These are phyloP conservation scores for Synergus japonicus DNA, from an alignment of 2,888 invertebrate genomes.

Conservation along the genomic window DNA sequence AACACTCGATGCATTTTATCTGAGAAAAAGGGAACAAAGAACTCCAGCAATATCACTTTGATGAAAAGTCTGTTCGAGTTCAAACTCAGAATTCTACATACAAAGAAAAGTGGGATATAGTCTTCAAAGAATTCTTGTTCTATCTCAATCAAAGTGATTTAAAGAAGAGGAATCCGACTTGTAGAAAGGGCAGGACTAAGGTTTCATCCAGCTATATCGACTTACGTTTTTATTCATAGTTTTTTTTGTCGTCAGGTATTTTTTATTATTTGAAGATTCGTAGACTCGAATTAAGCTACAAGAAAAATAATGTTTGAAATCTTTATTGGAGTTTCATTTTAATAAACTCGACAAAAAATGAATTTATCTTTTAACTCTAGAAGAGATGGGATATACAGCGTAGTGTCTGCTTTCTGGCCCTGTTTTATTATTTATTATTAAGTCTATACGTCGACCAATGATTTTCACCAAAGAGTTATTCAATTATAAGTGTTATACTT, in stretches of 20 bases:
- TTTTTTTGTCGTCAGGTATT: not conserved
- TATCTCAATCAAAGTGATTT: constrained; percentile 37
- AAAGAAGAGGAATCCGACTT: constrained; percentile 8
- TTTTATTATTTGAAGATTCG: no score
- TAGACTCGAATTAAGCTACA: no score
- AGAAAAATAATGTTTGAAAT: no score
- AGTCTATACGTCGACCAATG: no score
- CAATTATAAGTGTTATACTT: no score
- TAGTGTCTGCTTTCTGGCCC: no score
- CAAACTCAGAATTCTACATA: constrained; percentile 24
- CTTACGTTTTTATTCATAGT: not conserved
- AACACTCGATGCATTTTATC: constrained; percentile 10
- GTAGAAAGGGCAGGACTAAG: not conserved
- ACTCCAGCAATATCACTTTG: constrained; percentile 30
- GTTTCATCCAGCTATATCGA: not conserved
- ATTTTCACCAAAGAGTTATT: no score
- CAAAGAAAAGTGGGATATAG: constrained; percentile 12
- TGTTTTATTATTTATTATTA: no score
- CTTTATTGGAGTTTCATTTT: no score
- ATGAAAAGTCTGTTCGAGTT: constrained; percentile 24
- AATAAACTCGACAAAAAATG: no score
- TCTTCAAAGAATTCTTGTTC: constrained; percentile 28
- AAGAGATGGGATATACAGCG: no score
- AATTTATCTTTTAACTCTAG: no score
- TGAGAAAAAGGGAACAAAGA: constrained; percentile 8